Base-by-base conservation (phyloP, 2,797 vertebrate species). In the Aphelocoma californica region DNA sequence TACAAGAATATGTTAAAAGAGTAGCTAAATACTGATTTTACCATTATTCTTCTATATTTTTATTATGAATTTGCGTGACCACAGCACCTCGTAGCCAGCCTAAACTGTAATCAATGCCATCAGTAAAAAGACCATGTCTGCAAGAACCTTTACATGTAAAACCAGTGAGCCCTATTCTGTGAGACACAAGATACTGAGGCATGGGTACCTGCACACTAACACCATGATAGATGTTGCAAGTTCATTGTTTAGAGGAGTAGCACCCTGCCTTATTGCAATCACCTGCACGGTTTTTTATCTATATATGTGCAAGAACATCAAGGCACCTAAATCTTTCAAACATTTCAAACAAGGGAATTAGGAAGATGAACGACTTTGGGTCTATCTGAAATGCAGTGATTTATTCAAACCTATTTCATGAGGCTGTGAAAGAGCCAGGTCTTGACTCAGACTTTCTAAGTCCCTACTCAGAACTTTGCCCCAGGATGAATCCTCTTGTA, bases 261-360 rank as follows among this genome's bases (percentile, higher is more conserved):
- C 10, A 10, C 3, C 53, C 18, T 83, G 24, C 11, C 57, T 44
- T 45, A 42, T 12, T 66, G 29, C 9, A 81, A 31, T 73, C 62
- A 84, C 6, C 21, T 75, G 42, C 29, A 90, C 79, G 48, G 25
- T 17, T 40, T 71, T 90, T 81, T 72, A 7, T 47, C 45, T 65
- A 29, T 29, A 24, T 28, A 70, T 38, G 9, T 58, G 11, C 18
- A 70, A 75, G 31, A 71, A 70, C 4, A 66, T 12, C 0, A 0
- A 40, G 57, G 7, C 24, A 54, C 4, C 5, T 75, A 44, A 81
- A 40, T 48, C 31, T 36, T 58, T 36, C 56, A 36, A 58, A 66
- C 50, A 48, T 51, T 74, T 84, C 25, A 77, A 88, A 58, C 18
- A 20, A 61, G 7, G 14, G 31, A 88, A 50, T 83, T 54, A 70